phyloP scores from a whole-genome alignment of 2,113 vertebrate genomes.

The Sardina pilchardus region DNA sequence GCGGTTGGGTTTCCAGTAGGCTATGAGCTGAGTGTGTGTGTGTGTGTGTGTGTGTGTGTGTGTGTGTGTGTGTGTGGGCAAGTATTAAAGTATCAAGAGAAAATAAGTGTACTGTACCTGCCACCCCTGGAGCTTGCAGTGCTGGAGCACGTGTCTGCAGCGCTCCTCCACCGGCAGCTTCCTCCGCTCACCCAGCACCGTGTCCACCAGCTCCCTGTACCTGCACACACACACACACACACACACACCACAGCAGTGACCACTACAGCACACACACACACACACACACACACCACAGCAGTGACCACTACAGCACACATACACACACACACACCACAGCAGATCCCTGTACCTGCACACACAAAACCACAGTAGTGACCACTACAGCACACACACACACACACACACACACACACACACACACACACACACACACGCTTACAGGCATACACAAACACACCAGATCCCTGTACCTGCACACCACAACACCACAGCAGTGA shows the following conservation, averaged over 20 bases:
- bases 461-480: conserved; percentile 82
- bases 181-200: conserved; percentile 71
- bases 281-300: neutral
- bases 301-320: too few relatives aligned
- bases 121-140: conserved; percentile 89
- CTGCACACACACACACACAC: too few relatives aligned
- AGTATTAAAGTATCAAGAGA: neutral
- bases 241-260: conserved; percentile 29
- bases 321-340: neutral
- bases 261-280: neutral
- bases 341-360: too few relatives aligned
- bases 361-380: conserved; percentile 27
- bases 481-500: conserved; percentile 30
- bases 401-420: neutral
- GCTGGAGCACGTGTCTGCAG: conserved; percentile 83
- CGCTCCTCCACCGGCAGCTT: conserved; percentile 77
- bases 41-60: too few relatives aligned
- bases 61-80: too few relatives aligned
- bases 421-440: neutral
- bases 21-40: too few relatives aligned
- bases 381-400: neutral
- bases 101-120: conserved; percentile 77
- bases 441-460: neutral
- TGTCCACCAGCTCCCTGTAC: conserved; percentile 81
- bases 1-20: too few relatives aligned